Conservation (phyloP, 1,140 invertebrate genomes). For the Rhynchophorus ferrugineus region DNA sequence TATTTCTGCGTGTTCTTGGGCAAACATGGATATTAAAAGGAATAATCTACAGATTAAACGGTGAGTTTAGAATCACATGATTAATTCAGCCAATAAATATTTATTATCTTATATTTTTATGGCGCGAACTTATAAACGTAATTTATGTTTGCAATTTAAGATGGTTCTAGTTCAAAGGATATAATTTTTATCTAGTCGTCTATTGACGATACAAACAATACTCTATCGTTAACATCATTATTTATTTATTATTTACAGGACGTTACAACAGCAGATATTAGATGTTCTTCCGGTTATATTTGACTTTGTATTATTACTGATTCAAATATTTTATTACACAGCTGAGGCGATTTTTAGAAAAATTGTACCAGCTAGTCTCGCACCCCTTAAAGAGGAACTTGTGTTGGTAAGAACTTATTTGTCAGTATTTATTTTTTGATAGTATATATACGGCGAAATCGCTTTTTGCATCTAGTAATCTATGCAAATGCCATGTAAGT, state of each 20-base stretch:
- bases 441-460: too few relatives aligned
- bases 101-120: too few relatives aligned
- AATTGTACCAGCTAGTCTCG: background rate
- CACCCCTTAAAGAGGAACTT: background rate
- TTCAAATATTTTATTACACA: background rate
- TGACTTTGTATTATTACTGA: background rate
- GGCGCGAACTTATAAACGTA: too few relatives aligned
- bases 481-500: too few relatives aligned
- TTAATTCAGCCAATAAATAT: too few relatives aligned
- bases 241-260: background rate
- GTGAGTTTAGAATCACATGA: background rate
- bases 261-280: background rate
- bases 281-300: background rate
- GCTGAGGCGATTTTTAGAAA: background rate
- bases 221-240: too few relatives aligned
- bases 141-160: too few relatives aligned
- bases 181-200: too few relatives aligned
- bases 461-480: too few relatives aligned
- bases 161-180: too few relatives aligned
- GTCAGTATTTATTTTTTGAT: too few relatives aligned
- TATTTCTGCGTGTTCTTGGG: background rate
- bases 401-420: background rate
- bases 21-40: background rate
- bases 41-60: background rate
- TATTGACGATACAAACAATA: too few relatives aligned